phyloP scores from a whole-genome alignment of 2,888 invertebrate species.

The Andrena fulva region DNA sequence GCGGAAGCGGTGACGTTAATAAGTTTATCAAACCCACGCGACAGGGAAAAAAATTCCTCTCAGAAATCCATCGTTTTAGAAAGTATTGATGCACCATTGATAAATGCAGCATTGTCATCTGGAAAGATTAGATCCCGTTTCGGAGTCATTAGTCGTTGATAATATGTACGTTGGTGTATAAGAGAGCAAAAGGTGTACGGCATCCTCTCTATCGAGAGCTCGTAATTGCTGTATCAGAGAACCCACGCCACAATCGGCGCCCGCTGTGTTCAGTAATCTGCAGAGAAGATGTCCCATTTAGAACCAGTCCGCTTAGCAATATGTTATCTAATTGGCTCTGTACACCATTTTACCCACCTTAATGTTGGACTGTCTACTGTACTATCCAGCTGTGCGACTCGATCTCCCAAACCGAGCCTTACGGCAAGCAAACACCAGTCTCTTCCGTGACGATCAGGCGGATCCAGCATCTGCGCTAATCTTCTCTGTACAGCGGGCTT shows the following conservation, averaged over 20 bases:
- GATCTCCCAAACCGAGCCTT: slow-evolving; percentile 88
- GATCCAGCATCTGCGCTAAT: slow-evolving; percentile 89
- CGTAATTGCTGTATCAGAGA: slow-evolving; percentile 80
- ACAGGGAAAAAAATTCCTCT: slow-evolving; percentile 26
- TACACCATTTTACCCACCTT: slow-evolving; percentile 68
- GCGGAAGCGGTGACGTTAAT: slow-evolving; percentile 67
- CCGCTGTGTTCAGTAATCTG: slow-evolving; percentile 81
- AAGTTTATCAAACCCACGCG: slow-evolving; percentile 58
- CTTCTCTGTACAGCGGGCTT: slow-evolving; percentile 87
- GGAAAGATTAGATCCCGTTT: slow-evolving; percentile 83
- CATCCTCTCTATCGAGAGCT: slow-evolving; percentile 82
- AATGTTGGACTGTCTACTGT: slow-evolving; percentile 82
- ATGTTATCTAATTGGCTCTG: background rate
- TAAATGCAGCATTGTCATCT: slow-evolving; percentile 82
- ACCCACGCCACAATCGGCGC: slow-evolving; percentile 80
- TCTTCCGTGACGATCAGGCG: slow-evolving; percentile 89
- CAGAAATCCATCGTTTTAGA: slow-evolving; percentile 62
- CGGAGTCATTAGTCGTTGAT: slow-evolving; percentile 79
- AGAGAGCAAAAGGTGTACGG: slow-evolving; percentile 80
- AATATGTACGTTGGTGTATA: slow-evolving; percentile 81
- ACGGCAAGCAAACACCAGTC: slow-evolving; percentile 93
- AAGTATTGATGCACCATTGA: slow-evolving; percentile 79
- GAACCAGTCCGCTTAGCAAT: background rate
- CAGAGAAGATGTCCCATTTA: slow-evolving; percentile 21
- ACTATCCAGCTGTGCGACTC: slow-evolving; percentile 82